Evolutionary conservation across 2,113 vertebrate genomes (phyloP).

Genomic region (Oryzias curvinotus): DNA sequence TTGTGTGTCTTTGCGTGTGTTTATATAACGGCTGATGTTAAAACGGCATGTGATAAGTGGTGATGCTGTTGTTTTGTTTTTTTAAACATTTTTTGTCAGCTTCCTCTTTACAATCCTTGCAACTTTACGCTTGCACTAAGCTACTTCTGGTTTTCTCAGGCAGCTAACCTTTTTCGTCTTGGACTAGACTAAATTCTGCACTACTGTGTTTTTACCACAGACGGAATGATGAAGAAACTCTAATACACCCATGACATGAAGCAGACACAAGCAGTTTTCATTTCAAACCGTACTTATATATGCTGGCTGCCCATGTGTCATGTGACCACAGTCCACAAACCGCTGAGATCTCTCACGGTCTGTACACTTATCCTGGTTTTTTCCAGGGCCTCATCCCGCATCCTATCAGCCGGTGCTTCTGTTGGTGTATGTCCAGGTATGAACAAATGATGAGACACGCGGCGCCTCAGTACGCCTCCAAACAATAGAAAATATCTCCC

Average conservation of each 20-base stretch:
- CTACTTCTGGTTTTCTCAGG: background rate
- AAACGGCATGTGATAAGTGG: slow-evolving; percentile 28
- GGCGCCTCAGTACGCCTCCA: slow-evolving; percentile 29
- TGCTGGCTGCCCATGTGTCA: slow-evolving; percentile 37
- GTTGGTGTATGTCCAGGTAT: slow-evolving; percentile 24
- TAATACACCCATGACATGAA: slow-evolving; percentile 54
- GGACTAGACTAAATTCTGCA: slow-evolving; percentile 25
- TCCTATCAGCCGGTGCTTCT: background rate
- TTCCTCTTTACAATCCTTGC: slow-evolving; percentile 3
- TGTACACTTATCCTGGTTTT: slow-evolving; percentile 12
- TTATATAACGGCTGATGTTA: slow-evolving; percentile 17
- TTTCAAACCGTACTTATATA: slow-evolving; percentile 51
- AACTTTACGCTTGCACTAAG: background rate
- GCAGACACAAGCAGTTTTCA: slow-evolving; percentile 32
- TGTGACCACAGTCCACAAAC: slow-evolving; percentile 28
- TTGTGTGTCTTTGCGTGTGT: slow-evolving; percentile 44
- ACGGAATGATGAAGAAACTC: slow-evolving; percentile 16
- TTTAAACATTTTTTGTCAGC: background rate
- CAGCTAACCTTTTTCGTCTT: slow-evolving; percentile 17
- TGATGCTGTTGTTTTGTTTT: slow-evolving; percentile 53
- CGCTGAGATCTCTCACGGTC: slow-evolving; percentile 1
- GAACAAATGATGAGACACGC: slow-evolving; percentile 23
- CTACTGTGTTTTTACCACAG: slow-evolving; percentile 19
- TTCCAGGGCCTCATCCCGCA: slow-evolving; percentile 12
- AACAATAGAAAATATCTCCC: slow-evolving; percentile 24